Conservation (phyloP, 2,113 vertebrate species). For the Oxyura jamaicensis region DNA sequence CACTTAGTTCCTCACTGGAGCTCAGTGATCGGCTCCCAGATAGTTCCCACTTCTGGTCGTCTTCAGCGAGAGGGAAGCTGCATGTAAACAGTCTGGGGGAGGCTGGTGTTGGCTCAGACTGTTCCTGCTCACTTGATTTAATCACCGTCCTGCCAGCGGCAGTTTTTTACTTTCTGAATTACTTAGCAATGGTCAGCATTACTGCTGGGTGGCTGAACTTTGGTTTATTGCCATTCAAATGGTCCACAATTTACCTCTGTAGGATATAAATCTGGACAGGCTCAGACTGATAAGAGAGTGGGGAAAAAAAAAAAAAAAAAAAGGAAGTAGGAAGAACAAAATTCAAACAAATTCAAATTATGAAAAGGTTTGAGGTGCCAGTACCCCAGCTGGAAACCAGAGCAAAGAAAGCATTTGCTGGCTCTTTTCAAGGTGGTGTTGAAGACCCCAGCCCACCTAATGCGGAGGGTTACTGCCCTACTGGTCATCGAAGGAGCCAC, state of each 20-base stretch:
- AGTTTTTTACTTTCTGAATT: not conserved
- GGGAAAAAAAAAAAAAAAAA: not conserved
- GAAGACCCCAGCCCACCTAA: not conserved
- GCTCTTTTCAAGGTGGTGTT: not conserved
- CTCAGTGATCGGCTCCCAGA: not conserved
- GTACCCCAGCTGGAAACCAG: not conserved
- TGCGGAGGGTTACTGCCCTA: not conserved
- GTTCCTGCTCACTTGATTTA: not conserved
- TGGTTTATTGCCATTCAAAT: conserved; percentile 44
- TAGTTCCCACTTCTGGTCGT: not conserved
- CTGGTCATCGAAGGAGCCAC: not conserved
- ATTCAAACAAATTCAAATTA: not conserved
- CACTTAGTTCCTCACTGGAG: too few species aligned
- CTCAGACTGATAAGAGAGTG: conserved; percentile 5
- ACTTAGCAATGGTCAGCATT: accelerated
- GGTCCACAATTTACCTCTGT: conserved; percentile 40
- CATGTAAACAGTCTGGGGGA: not conserved
- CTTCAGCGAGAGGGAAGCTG: not conserved
- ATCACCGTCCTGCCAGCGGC: not conserved
- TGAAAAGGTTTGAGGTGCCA: not conserved
- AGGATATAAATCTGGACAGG: conserved; percentile 32
- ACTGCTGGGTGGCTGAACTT: conserved; percentile 32
- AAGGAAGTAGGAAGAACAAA: conserved; percentile 8
- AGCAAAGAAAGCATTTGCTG: not conserved
- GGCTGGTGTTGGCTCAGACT: not conserved